These are phyloP conservation scores for Leptodactylus fuscus DNA, from an alignment of 2,113 vertebrate genomes.

Conservation along the genomic window DNA sequence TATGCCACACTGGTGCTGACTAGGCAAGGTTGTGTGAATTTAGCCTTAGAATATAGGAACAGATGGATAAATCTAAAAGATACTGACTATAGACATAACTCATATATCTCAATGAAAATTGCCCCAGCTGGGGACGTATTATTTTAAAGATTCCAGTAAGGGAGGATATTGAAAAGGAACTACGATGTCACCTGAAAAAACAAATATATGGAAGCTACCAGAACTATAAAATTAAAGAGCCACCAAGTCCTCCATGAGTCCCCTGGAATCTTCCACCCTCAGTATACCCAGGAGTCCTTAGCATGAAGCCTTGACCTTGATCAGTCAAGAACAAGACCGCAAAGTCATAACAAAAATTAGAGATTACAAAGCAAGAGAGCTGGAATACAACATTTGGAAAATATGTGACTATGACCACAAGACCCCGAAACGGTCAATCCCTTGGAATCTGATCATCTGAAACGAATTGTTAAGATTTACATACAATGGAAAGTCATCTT, in stretches of 20 bases:
- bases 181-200: not conserved
- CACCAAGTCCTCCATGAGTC: not conserved
- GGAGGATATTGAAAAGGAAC: not conserved
- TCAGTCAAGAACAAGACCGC: not conserved
- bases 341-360: not conserved
- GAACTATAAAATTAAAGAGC: not conserved
- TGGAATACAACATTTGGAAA: constrained; percentile 43
- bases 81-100: too few species aligned
- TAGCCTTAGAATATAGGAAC: too few species aligned
- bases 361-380: not conserved
- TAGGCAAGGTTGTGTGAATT: too few species aligned
- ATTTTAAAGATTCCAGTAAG: not conserved
- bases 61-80: too few species aligned
- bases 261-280: not conserved
- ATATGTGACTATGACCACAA: constrained; percentile 18
- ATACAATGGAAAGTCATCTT: constrained; percentile 2
- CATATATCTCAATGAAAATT: not conserved
- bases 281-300: too few species aligned
- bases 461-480: constrained; percentile 27
- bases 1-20: too few species aligned
- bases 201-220: not conserved
- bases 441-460: constrained; percentile 42
- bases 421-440: not conserved
- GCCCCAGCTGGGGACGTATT: too few species aligned
- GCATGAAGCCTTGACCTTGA: not conserved